Percentiles rank a stretch among this genome's conserved stretches.
These are phyloP conservation scores for Rhagoletis pomonella DNA, from an alignment of 1,140 invertebrate genomes.

Conservation along the genomic window DNA sequence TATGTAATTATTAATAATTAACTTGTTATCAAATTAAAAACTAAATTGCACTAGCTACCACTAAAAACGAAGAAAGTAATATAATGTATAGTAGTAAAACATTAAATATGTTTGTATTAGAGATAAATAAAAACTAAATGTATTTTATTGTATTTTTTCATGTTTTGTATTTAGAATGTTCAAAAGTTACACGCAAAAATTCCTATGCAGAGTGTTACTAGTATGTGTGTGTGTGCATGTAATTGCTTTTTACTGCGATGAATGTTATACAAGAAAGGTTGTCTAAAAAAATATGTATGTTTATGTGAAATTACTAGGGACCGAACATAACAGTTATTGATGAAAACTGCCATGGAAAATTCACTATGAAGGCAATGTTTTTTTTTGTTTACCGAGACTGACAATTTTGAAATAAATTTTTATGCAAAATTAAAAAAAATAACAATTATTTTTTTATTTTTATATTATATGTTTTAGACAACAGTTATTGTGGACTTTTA, in stretches of 20 bases:
- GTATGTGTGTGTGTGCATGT: too few relatives aligned
- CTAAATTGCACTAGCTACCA: constrained; percentile 74
- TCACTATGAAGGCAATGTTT: too few relatives aligned
- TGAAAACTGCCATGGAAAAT: too few relatives aligned
- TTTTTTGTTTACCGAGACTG: too few relatives aligned
- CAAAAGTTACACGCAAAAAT: neutral
- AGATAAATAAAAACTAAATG: constrained; percentile 37
- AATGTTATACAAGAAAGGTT: neutral
- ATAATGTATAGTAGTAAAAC: constrained; percentile 55
- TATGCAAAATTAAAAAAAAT: too few relatives aligned
- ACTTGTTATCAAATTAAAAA: constrained; percentile 48
- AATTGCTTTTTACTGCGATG: neutral
- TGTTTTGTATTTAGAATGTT: constrained; percentile 43
- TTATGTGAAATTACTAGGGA: too few relatives aligned
- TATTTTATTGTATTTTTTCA: neutral
- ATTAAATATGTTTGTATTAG: neutral
- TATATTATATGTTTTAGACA: too few relatives aligned
- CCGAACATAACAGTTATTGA: too few relatives aligned
- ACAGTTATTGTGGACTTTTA: too few relatives aligned
- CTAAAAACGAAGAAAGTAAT: constrained; percentile 73
- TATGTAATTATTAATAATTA: constrained; percentile 36
- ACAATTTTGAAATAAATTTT: too few relatives aligned
- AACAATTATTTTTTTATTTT: too few relatives aligned
- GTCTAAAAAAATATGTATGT: neutral
- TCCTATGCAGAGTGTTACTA: neutral